Conservation (phyloP, 2,113 vertebrate genomes). For the zebrafish (Danio rerio) region GRCz12tu NC_133187.1:40401001-40401500, state of each 20-base stretch:
- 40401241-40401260: background rate
- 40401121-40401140: conserved; percentile 54
- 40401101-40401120: conserved; percentile 3
- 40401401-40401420: background rate
- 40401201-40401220: background rate
- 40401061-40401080: background rate
- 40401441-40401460: background rate
- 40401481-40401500: too few species aligned
- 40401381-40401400: background rate
- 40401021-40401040: background rate
- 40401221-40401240: background rate
- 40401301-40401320: background rate
- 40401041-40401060: background rate
- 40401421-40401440: too few species aligned
- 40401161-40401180: conserved; percentile 70
- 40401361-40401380: background rate
- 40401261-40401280: background rate
- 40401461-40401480: too few species aligned
- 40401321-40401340: background rate
- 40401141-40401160: conserved; percentile 67
- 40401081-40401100: conserved; percentile 67
- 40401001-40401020: background rate
- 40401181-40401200: conserved; percentile 59
- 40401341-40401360: background rate
- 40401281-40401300: background rate